A percentile compares a stretch with the other conserved stretches of the same genome.
Conservation (phyloP, 2,113 vertebrate genomes). For the Pachycephala philippinensis region DNA sequence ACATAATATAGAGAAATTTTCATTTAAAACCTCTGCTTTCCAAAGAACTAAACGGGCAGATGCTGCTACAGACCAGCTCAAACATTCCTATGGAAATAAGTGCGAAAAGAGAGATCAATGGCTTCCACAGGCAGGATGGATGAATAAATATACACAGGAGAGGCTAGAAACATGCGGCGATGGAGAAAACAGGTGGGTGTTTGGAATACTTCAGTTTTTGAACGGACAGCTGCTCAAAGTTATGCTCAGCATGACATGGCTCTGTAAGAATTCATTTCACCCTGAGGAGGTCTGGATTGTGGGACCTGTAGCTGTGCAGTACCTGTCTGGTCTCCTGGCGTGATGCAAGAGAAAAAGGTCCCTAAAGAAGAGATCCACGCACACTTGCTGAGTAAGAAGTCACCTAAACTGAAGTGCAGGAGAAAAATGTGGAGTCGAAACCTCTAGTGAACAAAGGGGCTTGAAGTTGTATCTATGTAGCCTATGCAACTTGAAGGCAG, state of each 20-base stretch:
- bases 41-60: not conserved
- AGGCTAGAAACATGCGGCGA: not conserved
- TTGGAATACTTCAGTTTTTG: not conserved
- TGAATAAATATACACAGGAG: not conserved
- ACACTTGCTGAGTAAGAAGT: not conserved
- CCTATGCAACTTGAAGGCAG: not conserved
- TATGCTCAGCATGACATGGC: fast-evolving
- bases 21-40: not conserved
- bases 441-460: not conserved
- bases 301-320: not conserved
- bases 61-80: not conserved
- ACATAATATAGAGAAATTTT: not conserved
- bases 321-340: not conserved
- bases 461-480: not conserved
- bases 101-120: not conserved
- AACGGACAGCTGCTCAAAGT: not conserved
- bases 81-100: not conserved
- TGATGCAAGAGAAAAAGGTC: not conserved
- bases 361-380: not conserved
- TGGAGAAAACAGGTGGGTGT: not conserved
- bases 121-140: not conserved
- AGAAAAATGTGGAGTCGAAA: not conserved
- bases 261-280: not conserved
- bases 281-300: not conserved
- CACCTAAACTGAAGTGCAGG: not conserved